Evolutionary conservation across 1,140 invertebrate genomes (phyloP), one percentile per base, ranked within the genome.

Genomic region (Thaumatotibia leucotreta): DNA sequence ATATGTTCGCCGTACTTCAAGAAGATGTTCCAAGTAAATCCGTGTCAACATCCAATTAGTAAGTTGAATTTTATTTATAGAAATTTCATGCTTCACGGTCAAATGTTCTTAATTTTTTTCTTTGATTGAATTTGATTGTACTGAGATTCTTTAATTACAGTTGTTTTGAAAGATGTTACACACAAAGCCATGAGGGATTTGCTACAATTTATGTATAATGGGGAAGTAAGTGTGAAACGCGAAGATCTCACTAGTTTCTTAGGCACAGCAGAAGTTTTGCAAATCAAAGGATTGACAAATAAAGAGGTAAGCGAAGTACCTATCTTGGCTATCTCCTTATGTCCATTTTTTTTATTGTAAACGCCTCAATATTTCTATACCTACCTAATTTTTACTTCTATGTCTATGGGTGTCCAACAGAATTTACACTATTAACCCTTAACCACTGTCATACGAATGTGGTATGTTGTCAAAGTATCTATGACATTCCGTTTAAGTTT

Each of bases 1-100:
- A 94, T 95, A 77, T 95, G 95, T 84, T 95, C 94, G 77, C 94
- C 94, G 11, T 95, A 94, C 82, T 95, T 96, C 86, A 94, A 94
- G 83, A 92, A 93, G 83, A 92, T 95, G 89, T 95, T 95, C 72
- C 89, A 95, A 88, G 93, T 95, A 71, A 97, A 97, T 92, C 96
- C 96, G 54, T 97, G 96, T 88, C 95, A 97, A 89, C 96, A 97
- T 93, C 97, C 97, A n/a, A 97, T 97, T 85, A 92, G 93, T 93
- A 79, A 82, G 79, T 91, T 73, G 1, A 6, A 27, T 58, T 27
- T 58, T 29, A 58, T 58, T 58, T 58, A 27, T 58, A 31, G 52
- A 58, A 33, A 62, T 22, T n/a, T 33, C 14, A 23, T 50, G 22
- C 17, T 50, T 50, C 49, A 22, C 10, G 45, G 45, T 50, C 5